Percentiles rank a stretch among this genome's conserved stretches.
Evolutionary conservation across 2,797 vertebrate genomes (phyloP).

Genomic region (Lacerta bilineata): DNA sequence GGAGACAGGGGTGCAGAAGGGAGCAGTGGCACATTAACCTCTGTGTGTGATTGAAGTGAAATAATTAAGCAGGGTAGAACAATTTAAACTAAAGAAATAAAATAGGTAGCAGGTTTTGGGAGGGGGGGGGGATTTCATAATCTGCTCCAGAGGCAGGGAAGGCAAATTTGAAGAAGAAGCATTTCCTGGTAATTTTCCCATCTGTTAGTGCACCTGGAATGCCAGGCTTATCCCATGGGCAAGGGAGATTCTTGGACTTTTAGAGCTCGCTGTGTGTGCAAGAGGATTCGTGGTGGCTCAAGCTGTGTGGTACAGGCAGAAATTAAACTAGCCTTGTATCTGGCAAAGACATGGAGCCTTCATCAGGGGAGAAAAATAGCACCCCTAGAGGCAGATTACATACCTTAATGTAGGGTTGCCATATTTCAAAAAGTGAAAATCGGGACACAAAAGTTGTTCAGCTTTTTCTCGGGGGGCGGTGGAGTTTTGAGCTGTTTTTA

Average conservation of each 20-base stretch:
- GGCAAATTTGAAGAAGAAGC: not conserved
- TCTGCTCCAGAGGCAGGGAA: no score
- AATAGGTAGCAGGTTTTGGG: not conserved
- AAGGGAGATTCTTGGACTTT: not conserved
- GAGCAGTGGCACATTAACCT: not conserved
- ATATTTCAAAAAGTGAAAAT: no score
- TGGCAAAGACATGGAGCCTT: not conserved
- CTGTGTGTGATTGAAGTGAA: no score
- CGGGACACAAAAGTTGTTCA: no score
- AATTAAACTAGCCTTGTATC: not conserved
- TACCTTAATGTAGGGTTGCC: no score
- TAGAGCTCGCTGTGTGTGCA: not conserved
- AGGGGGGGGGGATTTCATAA: no score
- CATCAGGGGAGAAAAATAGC: not conserved
- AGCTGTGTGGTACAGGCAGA: not conserved
- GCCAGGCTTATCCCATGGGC: no score
- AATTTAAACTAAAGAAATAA: no score
- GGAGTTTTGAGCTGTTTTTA: no score
- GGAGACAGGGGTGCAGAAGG: not conserved
- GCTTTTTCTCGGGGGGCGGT: no score
- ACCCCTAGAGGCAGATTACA: not conserved
- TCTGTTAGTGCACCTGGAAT: not conserved
- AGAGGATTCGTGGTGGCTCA: no score
- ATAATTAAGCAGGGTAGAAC: no score
- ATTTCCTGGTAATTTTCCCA: not conserved